Base-by-base conservation (phyloP, 2,797 vertebrate species). In the Sylvilagus floridanus region DNA sequence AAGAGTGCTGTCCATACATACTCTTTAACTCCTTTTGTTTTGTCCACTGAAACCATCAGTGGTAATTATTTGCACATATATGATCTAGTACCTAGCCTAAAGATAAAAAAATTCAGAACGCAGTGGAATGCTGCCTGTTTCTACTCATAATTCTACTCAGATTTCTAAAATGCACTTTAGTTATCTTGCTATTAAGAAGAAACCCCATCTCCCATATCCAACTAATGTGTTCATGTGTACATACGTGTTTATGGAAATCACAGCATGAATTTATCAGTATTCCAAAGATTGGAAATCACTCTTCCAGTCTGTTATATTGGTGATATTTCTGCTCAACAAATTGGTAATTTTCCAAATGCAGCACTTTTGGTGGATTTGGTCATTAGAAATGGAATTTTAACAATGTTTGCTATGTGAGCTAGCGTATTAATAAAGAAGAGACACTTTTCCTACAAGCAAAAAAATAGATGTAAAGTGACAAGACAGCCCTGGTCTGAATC, bases 351-450 rank as follows among this genome's bases (percentile, higher is more conserved):
- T n/a, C 68, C 28, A 71, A 19, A 35, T 52, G 50, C 2, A 22
- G 16, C n/a, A 88, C 69, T 62, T 82, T 72, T 52, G 24, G n/a
- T 78, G 54, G 77, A 71, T 72, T 30, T 52, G 75, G n/a, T 52
- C 54, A 54, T 86, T 85, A 63, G 81, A 63, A 28, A 83, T 30
- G 35, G 42, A 83, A 86, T 95, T 84, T 77, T 60, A 60, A 86
- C 35, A 50, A 32, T 52, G 32, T 30, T 86, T n/a, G 62, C 37
- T n/a, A 32, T 28, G 3, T 63, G 62, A 96, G 35, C 42, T 82
- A 81, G 78, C 79, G 16, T 30, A 47, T 54, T n/a, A 72, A 37
- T 60, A 52, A 81, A 84, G 17, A 32, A 73, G 52, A 87, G 14
- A 28, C 63, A 28, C n/a, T 62, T 68, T 47, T n/a, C 60, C 84